Conservation (phyloP, 2,888 invertebrate genomes). For the Hetaerina titia region DNA sequence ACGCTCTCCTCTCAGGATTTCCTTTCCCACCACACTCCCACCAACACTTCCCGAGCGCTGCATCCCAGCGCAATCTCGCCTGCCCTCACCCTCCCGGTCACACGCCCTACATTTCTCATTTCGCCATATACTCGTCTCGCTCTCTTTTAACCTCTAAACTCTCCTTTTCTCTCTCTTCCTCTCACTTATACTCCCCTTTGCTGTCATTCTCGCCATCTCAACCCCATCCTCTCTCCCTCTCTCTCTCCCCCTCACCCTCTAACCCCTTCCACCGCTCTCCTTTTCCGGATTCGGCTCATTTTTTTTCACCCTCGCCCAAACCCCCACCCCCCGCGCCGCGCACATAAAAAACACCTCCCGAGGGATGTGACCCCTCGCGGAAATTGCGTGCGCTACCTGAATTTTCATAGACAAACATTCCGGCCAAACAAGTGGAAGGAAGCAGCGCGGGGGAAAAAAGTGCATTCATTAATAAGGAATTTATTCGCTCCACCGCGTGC, state of each 20-base stretch:
- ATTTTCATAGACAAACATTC: slow-evolving; percentile 51
- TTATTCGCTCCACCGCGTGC: not conserved
- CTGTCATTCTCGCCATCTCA: not conserved
- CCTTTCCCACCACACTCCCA: not conserved
- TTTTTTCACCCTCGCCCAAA: not conserved
- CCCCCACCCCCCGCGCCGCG: not conserved
- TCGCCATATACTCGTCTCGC: not conserved
- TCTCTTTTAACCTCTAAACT: not conserved
- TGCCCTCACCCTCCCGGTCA: too few species aligned
- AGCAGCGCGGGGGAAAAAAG: not conserved
- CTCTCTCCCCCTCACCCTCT: not conserved
- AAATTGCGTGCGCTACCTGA: slow-evolving; percentile 41
- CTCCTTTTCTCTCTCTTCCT: not conserved
- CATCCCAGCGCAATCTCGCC: not conserved
- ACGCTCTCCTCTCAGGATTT: not conserved
- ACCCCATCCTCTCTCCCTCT: not conserved
- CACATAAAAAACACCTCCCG: not conserved
- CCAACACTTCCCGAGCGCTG: not conserved
- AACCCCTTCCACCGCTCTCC: not conserved
- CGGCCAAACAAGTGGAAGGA: not conserved
- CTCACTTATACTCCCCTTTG: not conserved
- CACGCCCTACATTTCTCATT: not conserved
- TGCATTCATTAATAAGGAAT: not conserved
- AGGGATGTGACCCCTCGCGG: slow-evolving; percentile 42
- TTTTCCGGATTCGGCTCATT: not conserved